Base-by-base conservation (phyloP, 2,888 invertebrate genomes). In the Noctua fimbriata region DNA sequence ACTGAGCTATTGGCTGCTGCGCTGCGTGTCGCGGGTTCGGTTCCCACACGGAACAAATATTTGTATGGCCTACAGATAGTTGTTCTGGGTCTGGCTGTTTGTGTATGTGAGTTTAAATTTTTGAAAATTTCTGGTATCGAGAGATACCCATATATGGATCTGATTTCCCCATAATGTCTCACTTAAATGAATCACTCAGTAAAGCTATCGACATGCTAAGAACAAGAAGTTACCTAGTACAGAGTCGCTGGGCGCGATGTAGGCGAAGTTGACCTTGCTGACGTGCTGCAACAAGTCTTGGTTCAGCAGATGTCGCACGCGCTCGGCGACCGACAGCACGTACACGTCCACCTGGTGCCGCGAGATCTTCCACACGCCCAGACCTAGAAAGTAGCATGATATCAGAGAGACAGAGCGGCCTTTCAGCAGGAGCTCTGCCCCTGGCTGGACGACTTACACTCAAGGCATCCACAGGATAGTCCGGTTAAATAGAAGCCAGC, bases 361-460 rank as follows among this genome's bases (percentile, higher is more conserved):
- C 0, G 97, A 97, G 63, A 97, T 94, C 90, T 93, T 97, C 98
- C 98, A 98, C 0, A 98, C 98, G 0, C 98, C 98, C 32, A 98
- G 91, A 72, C 96, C 96, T 96, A 86, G 0, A 10, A 55, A 44
- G 44, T 16, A 44, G 4, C 21, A 69, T 69, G n/a, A 41, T 6
- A 21, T 41, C n/a, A 52, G 24, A 1, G 18, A 2, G 0, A 52
- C 6, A 52, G 21, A 49, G 1, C 18, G 18, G 49, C 49, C 18
- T 49, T 49, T 49, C 49, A 1, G 49, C 18, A 21, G 52, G 21
- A 52, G 7, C 52, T 21, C 52, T 41, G 41, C 41, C 41, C 41
- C 41, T 41, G 41, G 41, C 41, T 41, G 41, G 41, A 41, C 41
- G 41, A 7, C 41, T 41, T 41, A 41, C 41, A 41, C 41, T 41